Base-by-base conservation (phyloP, 2,888 invertebrate species). In the Cantharis rufa region DNA sequence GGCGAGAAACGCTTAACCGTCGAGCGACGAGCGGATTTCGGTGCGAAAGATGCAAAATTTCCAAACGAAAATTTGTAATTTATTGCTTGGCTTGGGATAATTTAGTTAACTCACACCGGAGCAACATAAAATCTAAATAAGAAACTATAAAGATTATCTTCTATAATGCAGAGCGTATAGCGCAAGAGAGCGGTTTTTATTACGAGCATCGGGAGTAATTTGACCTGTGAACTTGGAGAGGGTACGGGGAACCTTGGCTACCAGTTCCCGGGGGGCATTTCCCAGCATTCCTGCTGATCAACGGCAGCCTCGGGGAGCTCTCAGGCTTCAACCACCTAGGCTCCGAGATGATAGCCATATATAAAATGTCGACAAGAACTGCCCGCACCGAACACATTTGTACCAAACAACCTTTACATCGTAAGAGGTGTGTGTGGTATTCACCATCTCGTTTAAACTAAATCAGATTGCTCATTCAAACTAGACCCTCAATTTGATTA, bases 251-350 rank as follows among this genome's bases (percentile, higher is more conserved):
- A 78, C 80, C 72, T 78, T 70, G 68, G 83, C 83, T 83, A 83
- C 83, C 81, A 82, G 82, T 80, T 82, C 83, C 83, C 81, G 66
- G 78, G 81, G 81, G 82, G 83, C 82, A 81, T 81, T 83, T 82
- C 83, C 82, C 83, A 83, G 82, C 82, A 81, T 82, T 82, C 82
- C 81, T 79, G 80, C 78, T 70, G 80, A 74, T 74, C 80, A 76
- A 77, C 80, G 62, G 76, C 78, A 78, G 78, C 80, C 81, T 80
- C 77, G 77, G 81, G 80, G 80, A 80, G 79, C 80, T 80, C 79
- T 71, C 79, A 79, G 74, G 76, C 79, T 74, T 70, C 75, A 79
- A 79, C 79, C 79, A 79, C 79, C 76, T 72, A 76, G 70, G 21
- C 66, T 62, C 24, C 13, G 16, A 63, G 61, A 48, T 61, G 70